A percentile compares a stretch with the other conserved stretches of the same genome.
phyloP scores from a whole-genome alignment of 2,888 invertebrate species.

The Callyntrura guangdongensis region DNA sequence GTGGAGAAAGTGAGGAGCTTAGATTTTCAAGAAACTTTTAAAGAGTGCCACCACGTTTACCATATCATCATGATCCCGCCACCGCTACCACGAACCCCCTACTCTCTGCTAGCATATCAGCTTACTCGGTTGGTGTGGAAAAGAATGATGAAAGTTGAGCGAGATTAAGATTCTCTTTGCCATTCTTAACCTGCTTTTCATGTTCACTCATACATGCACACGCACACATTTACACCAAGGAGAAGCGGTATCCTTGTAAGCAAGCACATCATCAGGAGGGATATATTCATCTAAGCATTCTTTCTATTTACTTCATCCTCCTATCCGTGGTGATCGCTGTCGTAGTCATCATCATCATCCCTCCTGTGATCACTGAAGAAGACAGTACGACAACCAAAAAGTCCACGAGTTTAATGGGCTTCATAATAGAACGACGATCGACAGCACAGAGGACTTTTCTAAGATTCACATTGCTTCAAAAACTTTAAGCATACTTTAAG shows the following conservation, averaged over 20 bases:
- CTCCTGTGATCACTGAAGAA: background rate
- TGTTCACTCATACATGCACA: background rate
- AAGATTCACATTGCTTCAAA: conserved; percentile 36
- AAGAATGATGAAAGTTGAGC: conserved; percentile 62
- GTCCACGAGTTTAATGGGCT: conserved; percentile 47
- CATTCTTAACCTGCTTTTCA: conserved; percentile 21
- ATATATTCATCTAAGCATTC: conserved; percentile 21
- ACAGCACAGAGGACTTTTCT: conserved; percentile 20
- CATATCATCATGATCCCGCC: conserved; percentile 11
- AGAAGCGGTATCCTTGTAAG: background rate
- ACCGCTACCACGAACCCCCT: background rate
- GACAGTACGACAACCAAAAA: conserved; percentile 45
- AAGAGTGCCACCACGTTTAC: background rate
- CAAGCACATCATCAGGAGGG: background rate
- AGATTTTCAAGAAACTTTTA: conserved; percentile 48
- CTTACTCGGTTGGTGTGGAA: conserved; percentile 33
- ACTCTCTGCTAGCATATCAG: background rate
- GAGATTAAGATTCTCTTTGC: conserved; percentile 12
- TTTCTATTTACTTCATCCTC: conserved; percentile 44
- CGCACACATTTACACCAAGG: background rate
- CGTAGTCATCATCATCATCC: background rate
- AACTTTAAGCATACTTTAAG: conserved; percentile 40
- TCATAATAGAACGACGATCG: conserved; percentile 57
- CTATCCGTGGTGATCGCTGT: background rate
- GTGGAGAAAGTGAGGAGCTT: conserved; percentile 36